Base-by-base conservation (phyloP, 2,113 vertebrate species). In the Polypterus senegalus region DNA sequence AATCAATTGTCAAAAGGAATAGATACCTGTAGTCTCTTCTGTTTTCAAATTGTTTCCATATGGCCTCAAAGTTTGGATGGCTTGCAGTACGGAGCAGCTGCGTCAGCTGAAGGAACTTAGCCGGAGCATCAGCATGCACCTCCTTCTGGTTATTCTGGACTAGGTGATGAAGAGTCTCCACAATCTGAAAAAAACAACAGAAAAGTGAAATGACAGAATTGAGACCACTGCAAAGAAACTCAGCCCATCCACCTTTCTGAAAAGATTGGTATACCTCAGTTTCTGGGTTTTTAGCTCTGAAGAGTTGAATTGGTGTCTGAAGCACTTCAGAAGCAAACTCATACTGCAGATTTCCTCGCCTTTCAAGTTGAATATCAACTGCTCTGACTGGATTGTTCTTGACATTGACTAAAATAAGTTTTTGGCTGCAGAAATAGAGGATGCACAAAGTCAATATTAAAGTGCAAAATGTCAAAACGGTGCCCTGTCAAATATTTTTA, bases 101-200 rank as follows among this genome's bases (percentile, higher is more conserved):
- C 58, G 81, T 72, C 0, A 92, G 69, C 57, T 86, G 73, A 45
- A 89, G 63, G 47, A 77, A 67, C 2, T 84, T 82, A 48, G 83
- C 70, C 0, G 80, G 81, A 46, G 74, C 73, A 6, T 82, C 61
- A 0, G 66, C 73, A 1, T 88, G 83, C 58, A 90, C 68, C 7
- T 73, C 63, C 10, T 86, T 69, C 4, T 71, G 76, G 59, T 89
- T 85, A 5, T 71, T 80, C 61, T 80, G 62, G 52, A 84, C 79
- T 76, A 92, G 65, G 48, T 71, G 75, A 4, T 88, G 82, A 52
- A 93, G 67, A 6, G 84, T 63, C 60, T 86, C 81, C 0, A 66
- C n/a, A 69, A 87, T 78, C 92, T 95, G 67, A 58, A 8, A 63
- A 46, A 65, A 61, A 58, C 64, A 66, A 61, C 4, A 62, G 0